These are phyloP conservation scores for Cryptotis parvus DNA, from an alignment of 2,113 vertebrate species.

Conservation along the genomic window DNA sequence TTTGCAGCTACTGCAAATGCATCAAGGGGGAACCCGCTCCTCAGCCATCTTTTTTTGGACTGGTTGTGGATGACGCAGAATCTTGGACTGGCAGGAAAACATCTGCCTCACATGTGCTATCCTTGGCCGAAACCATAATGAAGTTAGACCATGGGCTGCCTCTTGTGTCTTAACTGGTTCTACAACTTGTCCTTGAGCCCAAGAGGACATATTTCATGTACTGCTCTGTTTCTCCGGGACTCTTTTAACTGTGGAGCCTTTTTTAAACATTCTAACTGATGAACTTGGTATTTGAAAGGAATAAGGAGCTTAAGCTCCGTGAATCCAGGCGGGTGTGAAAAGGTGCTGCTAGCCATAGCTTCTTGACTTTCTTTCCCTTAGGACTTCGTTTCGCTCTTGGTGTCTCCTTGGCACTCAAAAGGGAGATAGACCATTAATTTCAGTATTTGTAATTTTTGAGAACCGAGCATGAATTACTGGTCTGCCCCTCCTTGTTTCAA, in stretches of 20 bases:
- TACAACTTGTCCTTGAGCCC: slow-evolving; percentile 69
- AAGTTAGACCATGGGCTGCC: slow-evolving; percentile 51
- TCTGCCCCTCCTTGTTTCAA: slow-evolving; percentile 54
- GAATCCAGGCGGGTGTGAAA: slow-evolving; percentile 68
- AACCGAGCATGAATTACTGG: slow-evolving; percentile 64
- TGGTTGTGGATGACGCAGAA: slow-evolving; percentile 58
- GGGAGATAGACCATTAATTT: slow-evolving; percentile 60
- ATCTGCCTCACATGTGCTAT: slow-evolving; percentile 15
- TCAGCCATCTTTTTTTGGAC: slow-evolving; percentile 55
- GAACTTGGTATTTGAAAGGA: slow-evolving; percentile 62
- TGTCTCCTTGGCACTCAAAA: slow-evolving; percentile 60
- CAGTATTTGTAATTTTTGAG: slow-evolving; percentile 67
- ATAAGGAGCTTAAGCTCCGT: slow-evolving; percentile 59
- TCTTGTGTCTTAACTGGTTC: slow-evolving; percentile 69
- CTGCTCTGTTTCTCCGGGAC: slow-evolving; percentile 71
- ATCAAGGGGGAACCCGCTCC: slow-evolving; percentile 71
- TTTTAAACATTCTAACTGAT: slow-evolving; percentile 53
- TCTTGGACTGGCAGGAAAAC: slow-evolving; percentile 31
- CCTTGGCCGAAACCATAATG: slow-evolving; percentile 50
- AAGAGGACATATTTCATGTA: slow-evolving; percentile 56
- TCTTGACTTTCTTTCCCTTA: slow-evolving; percentile 69
- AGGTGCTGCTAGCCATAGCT: slow-evolving; percentile 74
- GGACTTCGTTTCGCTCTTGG: slow-evolving; percentile 63
- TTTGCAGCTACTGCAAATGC: slow-evolving; percentile 45
- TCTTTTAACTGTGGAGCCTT: slow-evolving; percentile 66